These are phyloP conservation scores for Urocynchramus pylzowi DNA, from an alignment of 2,113 vertebrate species.

Conservation along the genomic window DNA sequence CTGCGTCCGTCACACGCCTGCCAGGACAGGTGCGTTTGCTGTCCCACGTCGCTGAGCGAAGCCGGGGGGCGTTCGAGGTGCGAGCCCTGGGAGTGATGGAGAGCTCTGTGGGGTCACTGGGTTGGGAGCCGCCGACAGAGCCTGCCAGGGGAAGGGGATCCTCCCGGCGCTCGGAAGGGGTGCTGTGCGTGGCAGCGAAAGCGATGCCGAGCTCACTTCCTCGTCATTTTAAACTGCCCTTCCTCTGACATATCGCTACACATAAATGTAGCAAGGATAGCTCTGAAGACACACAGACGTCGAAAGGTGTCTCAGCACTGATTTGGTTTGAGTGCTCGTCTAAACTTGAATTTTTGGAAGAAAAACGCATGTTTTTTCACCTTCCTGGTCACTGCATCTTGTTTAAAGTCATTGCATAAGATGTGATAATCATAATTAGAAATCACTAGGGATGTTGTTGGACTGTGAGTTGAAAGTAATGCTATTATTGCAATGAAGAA, in stretches of 20 bases:
- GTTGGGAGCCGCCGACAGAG: background rate
- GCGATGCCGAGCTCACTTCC: accelerated
- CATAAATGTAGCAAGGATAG: background rate
- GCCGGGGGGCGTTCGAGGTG: background rate
- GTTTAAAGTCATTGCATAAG: background rate
- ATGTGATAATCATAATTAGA: background rate
- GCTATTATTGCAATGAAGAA: background rate
- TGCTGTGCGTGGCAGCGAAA: background rate
- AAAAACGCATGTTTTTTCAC: background rate
- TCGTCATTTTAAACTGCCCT: accelerated
- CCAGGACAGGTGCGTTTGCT: accelerated
- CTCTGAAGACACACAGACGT: background rate
- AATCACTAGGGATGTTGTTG: background rate
- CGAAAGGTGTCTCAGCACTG: background rate
- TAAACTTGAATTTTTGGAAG: background rate
- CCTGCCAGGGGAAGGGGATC: no score
- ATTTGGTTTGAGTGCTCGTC: background rate
- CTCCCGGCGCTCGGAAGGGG: accelerated
- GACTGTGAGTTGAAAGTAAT: background rate
- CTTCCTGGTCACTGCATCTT: background rate
- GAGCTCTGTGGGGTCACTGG: background rate
- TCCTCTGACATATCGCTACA: background rate
- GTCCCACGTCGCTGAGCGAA: background rate
- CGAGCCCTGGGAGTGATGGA: accelerated
- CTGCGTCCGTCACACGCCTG: background rate